Evolutionary conservation across 2,113 vertebrate genomes (phyloP).

Genomic region (Epinephelus lanceolatus): DNA sequence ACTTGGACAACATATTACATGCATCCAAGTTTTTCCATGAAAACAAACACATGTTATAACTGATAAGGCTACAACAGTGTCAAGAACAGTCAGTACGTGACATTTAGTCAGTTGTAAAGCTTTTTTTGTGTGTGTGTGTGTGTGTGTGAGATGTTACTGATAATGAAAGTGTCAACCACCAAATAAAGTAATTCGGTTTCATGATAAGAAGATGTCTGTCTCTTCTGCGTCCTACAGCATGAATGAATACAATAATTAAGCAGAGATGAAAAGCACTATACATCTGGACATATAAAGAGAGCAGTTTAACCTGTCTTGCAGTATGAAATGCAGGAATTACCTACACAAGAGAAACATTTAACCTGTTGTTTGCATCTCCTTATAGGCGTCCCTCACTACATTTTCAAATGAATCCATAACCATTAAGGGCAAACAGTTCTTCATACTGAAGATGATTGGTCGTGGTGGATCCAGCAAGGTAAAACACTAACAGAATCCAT

Average conservation of each 20-base stretch:
- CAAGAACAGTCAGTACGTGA: no score
- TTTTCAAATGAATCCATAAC: constrained; percentile 89
- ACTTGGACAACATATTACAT: not conserved
- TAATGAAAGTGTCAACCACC: no score
- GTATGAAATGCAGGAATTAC: not conserved
- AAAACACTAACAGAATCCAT: not conserved
- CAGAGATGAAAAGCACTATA: not conserved
- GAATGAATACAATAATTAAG: not conserved
- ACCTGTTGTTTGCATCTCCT: constrained; percentile 33
- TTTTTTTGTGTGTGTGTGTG: no score
- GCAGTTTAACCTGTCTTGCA: not conserved
- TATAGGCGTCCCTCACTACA: constrained; percentile 83
- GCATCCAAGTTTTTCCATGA: not conserved
- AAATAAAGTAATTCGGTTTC: not conserved
- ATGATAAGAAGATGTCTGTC: not conserved
- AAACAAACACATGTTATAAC: not conserved
- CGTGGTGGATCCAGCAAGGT: constrained; percentile 98
- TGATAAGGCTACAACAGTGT: no score
- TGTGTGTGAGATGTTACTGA: not conserved
- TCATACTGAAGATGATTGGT: constrained; percentile 95
- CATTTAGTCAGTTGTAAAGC: no score
- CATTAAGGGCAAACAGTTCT: constrained; percentile 92
- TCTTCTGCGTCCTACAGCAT: not conserved
- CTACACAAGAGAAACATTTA: not conserved
- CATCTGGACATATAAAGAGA: not conserved